Evolutionary conservation across 2,888 invertebrate species (phyloP), one percentile per base, ranked within the genome.

Genomic region (Adelognathus sp.): DNA sequence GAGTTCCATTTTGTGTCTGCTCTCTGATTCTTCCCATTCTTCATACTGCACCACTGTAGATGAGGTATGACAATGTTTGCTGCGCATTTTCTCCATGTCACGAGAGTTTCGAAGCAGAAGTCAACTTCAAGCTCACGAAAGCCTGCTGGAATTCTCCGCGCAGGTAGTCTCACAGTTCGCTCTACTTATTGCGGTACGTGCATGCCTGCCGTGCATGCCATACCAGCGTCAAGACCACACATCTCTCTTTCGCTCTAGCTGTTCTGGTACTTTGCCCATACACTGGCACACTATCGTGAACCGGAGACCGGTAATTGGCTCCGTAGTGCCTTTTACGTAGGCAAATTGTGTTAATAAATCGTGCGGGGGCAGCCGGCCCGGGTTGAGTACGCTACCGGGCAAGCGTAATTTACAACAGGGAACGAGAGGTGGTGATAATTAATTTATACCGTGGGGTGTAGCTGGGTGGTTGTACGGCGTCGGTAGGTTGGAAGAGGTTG

Each of bases 291-390:
- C 67, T 77, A 75, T 79, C 78, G 71, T 76, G 76, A 71, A 76
- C 78, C 79, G 52, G 63, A 76, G 72, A 79, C 81, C 81, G 83
- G 84, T 87, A 87, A 87, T 87, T 87, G 86, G 83, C 82, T 74
- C 69, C 79, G 79, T 80, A 83, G 85, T 83, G 85, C 86, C 85
- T 87, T 88, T 86, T 84, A 83, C 84, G 83, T 82, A 79, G 85
- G 83, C 84, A 86, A 87, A 88, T 88, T 86, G 85, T 86, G 84
- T 88, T 86, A 87, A 88, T 87, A 88, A 87, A 86, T 88, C 86
- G 84, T 76, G 81, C 75, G 76, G 76, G 83, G 76, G 72, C 67
- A 79, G 72, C 61, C 52, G 66, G 36, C 18, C 54, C 58, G 64
- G 56, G 63, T 66, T n/a, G n/a, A 69, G 69, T 36, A 60, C 60